Base-by-base conservation (phyloP, 2,797 vertebrate genomes). In the Melanotaenia boesemani region DNA sequence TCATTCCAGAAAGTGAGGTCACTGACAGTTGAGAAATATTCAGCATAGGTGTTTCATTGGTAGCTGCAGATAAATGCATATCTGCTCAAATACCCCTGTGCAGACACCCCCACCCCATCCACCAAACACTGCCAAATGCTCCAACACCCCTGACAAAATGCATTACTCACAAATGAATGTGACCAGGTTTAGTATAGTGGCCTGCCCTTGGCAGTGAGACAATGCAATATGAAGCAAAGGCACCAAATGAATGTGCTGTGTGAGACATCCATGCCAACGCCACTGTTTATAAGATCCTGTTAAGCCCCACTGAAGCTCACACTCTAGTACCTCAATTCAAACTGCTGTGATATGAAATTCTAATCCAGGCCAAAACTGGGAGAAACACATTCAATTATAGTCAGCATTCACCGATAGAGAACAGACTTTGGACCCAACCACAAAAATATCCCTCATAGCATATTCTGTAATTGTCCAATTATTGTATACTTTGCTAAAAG, bases 1-100 rank as follows among this genome's bases (percentile, higher is more conserved):
- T 92, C 74, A 88, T 88, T 86, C 83, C 59, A 72, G 70, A 65
- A 89, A 86, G 88, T 87, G 90, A 91, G 82, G 84, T 92, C 89
- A 89, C 82, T 44, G 79, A 79, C 86, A 83, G 83, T 58, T 74
- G 90, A 88, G 89, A 91, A 92, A 91, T 87, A 84, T 87, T 77
- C 74, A 58, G 75, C 70, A 18, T 70, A 81, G 81, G 88, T 87
- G 90, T 89, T 86, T 90, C 79, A 90, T 90, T 86, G 79, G 79
- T 63, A 46, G 75, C 80, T 18, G 60, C 34, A 48, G 82, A 88
- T 77, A 86, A 86, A 86, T 72, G 74, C 78, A 75, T 41, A 85
- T 64, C 54, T 54, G 62, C 58, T 76, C 76, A 84, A 86, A 89
- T 84, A 79, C 74, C 86, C 80, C 44, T 6, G 63, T 74, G 86